These are phyloP conservation scores for Heliothis subflexa DNA, from an alignment of 1,140 invertebrate genomes.

Conservation along the genomic window DNA sequence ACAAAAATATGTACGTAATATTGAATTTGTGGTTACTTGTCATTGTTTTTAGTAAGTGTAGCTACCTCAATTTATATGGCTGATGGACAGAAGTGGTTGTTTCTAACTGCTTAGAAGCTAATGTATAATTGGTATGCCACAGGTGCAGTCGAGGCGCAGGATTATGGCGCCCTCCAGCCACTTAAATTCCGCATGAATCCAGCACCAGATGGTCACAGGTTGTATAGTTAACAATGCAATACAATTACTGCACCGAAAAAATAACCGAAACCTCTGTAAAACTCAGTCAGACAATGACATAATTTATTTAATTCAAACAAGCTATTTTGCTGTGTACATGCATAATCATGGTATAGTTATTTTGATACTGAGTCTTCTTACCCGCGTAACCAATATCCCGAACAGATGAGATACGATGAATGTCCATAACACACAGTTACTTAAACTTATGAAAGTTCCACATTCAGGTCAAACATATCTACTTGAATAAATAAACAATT, in stretches of 20 bases:
- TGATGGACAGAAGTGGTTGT: background rate
- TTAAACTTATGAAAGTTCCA: background rate
- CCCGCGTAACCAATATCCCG: too few relatives aligned
- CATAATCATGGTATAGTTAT: too few relatives aligned
- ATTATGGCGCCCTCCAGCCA: background rate
- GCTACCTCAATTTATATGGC: background rate
- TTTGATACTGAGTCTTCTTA: too few relatives aligned
- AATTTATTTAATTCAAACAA: too few relatives aligned
- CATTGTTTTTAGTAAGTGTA: slow-evolving; percentile 48
- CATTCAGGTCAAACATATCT: background rate
- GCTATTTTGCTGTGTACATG: too few relatives aligned
- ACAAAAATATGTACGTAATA: slow-evolving; percentile 36
- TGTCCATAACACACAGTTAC: too few relatives aligned
- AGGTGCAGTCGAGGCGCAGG: background rate
- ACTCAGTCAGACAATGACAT: too few relatives aligned
- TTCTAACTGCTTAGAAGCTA: background rate
- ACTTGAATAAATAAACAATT: slow-evolving; percentile 5
- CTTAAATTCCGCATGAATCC: slow-evolving; percentile 58
- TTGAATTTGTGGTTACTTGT: slow-evolving; percentile 48
- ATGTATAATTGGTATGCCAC: background rate
- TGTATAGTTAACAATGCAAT: background rate
- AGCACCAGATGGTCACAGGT: slow-evolving; percentile 72
- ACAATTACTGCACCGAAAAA: too few relatives aligned
- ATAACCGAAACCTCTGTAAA: too few relatives aligned
- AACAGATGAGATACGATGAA: too few relatives aligned